A percentile compares a stretch with the other conserved stretches of the same genome.
phyloP scores from a whole-genome alignment of 2,888 invertebrate species.

The Barypeithes pellucidus region DNA sequence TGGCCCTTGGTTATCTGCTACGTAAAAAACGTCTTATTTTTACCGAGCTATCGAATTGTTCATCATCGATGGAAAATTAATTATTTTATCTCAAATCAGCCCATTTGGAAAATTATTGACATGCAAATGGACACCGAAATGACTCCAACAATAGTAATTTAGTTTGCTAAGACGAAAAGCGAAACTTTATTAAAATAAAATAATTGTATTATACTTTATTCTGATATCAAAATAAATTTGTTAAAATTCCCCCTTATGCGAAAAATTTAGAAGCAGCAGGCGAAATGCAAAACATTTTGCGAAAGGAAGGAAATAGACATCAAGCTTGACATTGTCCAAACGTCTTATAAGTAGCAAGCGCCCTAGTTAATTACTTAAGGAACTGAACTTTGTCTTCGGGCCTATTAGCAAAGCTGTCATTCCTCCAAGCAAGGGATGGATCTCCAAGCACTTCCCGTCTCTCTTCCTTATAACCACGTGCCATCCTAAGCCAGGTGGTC shows the following conservation, averaged over 20 bases:
- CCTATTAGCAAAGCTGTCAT: constrained; percentile 52
- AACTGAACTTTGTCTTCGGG: constrained; percentile 51
- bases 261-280: constrained; percentile 9
- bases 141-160: no score
- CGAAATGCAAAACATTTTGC: constrained; percentile 1
- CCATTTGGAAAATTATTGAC: no score
- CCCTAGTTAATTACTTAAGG: constrained; percentile 47
- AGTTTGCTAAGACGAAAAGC: no score
- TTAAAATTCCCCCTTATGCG: no score
- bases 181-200: no score
- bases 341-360: constrained; percentile 8
- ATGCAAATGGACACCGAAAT: no score
- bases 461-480: constrained; percentile 66
- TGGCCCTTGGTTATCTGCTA: constrained; percentile 20
- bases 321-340: constrained; percentile 37
- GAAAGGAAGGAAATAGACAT: constrained; percentile 35
- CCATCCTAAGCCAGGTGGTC: constrained; percentile 69
- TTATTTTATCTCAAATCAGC: neutral
- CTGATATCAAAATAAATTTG: no score
- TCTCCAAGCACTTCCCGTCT: constrained; percentile 38
- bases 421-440: constrained; percentile 23
- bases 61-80: neutral
- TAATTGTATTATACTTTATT: no score
- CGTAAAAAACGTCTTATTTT: neutral
- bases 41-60: neutral